Percentiles rank a stretch among this genome's conserved stretches.
These are phyloP conservation scores for Polydrusus cervinus DNA, from an alignment of 2,888 invertebrate genomes.

Conservation along the genomic window DNA sequence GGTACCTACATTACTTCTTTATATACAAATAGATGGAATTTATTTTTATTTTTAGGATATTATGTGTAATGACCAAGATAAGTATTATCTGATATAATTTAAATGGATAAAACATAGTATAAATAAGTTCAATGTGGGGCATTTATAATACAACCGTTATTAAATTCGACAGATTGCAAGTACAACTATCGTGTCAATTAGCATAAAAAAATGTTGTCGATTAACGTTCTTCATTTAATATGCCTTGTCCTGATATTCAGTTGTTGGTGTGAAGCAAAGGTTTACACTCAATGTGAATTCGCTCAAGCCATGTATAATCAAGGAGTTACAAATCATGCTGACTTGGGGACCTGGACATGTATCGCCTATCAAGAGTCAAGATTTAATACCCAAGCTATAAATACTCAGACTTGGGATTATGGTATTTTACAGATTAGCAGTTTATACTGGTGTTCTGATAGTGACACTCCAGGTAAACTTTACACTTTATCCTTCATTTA, in stretches of 20 bases:
- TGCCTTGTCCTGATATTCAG: background rate
- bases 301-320: constrained; percentile 57
- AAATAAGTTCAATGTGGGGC: background rate
- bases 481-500: background rate
- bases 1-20: no score
- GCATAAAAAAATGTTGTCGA: background rate
- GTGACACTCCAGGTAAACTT: constrained; percentile 42
- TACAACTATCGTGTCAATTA: background rate
- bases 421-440: constrained; percentile 59
- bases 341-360: constrained; percentile 59
- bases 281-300: constrained; percentile 57
- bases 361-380: constrained; percentile 58
- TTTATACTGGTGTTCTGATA: constrained; percentile 55
- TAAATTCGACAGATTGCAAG: no score
- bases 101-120: background rate
- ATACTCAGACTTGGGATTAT: constrained; percentile 55
- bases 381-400: constrained; percentile 57
- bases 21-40: no score
- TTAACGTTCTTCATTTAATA: background rate
- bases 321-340: constrained; percentile 74
- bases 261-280: constrained; percentile 35
- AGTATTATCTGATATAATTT: background rate
- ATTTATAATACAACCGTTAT: no score
- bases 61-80: constrained; percentile 9
- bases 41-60: no score